Percentiles rank a stretch among this genome's conserved stretches.
These are phyloP conservation scores for Gadopsis marmoratus DNA, from an alignment of 2,797 vertebrate genomes.

Conservation along the genomic window DNA sequence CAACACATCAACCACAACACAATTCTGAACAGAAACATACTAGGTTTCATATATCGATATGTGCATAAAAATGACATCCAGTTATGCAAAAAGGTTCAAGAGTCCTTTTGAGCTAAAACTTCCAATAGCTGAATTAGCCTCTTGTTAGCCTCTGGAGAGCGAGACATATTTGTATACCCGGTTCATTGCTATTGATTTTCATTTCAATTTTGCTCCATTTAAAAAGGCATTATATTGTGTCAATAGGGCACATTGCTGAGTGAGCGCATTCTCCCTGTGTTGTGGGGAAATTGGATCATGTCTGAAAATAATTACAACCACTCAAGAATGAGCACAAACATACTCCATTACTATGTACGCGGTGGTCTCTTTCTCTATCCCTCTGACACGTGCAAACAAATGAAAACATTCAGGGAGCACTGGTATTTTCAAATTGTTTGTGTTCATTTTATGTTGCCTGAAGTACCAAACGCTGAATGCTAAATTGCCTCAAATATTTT, in stretches of 20 bases:
- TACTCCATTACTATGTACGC: constrained; percentile 1
- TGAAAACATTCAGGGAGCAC: constrained; percentile 2
- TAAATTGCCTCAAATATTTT: constrained; percentile 19
- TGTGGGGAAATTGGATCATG: constrained; percentile 55
- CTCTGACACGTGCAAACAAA: not conserved
- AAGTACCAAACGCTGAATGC: not conserved
- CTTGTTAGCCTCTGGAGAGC: constrained; percentile 22
- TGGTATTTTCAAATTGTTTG: constrained; percentile 14
- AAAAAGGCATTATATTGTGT: constrained; percentile 39
- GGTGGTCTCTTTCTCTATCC: not conserved
- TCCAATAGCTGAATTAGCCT: constrained; percentile 2
- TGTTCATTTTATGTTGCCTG: constrained; percentile 6
- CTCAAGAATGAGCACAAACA: constrained; percentile 54
- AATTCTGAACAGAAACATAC: not conserved
- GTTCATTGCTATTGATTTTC: constrained; percentile 64
- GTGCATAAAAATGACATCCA: constrained; percentile 16
- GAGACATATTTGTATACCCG: constrained; percentile 19
- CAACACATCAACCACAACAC: constrained; percentile 8
- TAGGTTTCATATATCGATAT: not conserved
- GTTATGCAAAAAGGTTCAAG: constrained; percentile 16
- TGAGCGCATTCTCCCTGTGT: constrained; percentile 36
- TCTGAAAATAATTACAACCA: constrained; percentile 65
- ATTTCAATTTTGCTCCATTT: constrained; percentile 61
- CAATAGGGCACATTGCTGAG: constrained; percentile 56
- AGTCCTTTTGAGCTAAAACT: not conserved